Evolutionary conservation across 2,113 vertebrate genomes (phyloP).

Genomic region (Protobothrops mucrosquamatus): DNA sequence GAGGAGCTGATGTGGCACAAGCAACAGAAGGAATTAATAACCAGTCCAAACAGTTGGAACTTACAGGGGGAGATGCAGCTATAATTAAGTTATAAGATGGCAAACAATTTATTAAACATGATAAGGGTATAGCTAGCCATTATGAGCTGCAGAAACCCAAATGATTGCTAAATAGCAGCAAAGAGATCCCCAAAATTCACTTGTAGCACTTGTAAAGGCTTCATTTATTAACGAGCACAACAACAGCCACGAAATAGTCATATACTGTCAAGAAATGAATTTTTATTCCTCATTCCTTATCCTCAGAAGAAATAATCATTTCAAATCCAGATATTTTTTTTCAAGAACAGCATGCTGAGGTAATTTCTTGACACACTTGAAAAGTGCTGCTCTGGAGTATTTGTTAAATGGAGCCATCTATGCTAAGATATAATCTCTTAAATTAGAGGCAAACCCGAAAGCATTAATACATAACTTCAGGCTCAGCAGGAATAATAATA

Average conservation of each 20-base stretch:
- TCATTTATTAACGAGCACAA: neutral
- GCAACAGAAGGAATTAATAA: slow-evolving; percentile 56
- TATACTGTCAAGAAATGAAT: neutral
- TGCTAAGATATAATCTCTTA: slow-evolving; percentile 17
- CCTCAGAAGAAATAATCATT: neutral
- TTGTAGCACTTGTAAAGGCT: neutral
- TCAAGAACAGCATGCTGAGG: neutral
- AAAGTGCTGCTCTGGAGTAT: slow-evolving; percentile 12
- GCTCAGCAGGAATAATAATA: slow-evolving; percentile 1
- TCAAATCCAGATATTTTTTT: slow-evolving; percentile 1
- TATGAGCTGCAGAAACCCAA: neutral
- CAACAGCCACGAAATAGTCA: slow-evolving; percentile 13
- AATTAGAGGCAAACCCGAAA: slow-evolving; percentile 37
- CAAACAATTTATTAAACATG: slow-evolving; percentile 45
- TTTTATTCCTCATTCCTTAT: neutral
- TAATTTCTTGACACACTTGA: slow-evolving; percentile 24
- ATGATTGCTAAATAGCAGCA: neutral
- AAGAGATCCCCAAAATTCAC: neutral
- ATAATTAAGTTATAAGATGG: slow-evolving; percentile 21
- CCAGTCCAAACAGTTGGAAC: slow-evolving; percentile 40
- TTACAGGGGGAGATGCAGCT: slow-evolving; percentile 36
- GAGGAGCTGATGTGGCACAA: slow-evolving; percentile 43
- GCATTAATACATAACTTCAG: slow-evolving; percentile 1
- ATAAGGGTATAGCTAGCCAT: neutral
- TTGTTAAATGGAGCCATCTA: slow-evolving; percentile 33